Conservation (phyloP, 1,140 invertebrate species). For the Temnothorax curvispinosus region DNA sequence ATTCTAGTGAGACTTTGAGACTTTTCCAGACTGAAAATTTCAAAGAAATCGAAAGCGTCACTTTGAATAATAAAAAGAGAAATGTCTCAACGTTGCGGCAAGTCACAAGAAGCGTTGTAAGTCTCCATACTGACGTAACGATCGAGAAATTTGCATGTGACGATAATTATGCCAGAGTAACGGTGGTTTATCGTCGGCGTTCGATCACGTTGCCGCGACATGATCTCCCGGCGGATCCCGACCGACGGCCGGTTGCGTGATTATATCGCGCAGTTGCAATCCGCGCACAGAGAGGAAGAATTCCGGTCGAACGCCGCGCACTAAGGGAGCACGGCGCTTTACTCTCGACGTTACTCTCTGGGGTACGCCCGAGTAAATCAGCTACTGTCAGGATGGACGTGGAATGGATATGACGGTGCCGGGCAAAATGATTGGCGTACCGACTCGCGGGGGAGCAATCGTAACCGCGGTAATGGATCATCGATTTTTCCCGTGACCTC, state of each 20-base stretch:
- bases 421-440: slow-evolving; percentile 66
- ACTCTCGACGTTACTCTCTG: neutral
- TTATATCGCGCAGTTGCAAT: slow-evolving; percentile 30
- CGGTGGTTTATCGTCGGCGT: neutral
- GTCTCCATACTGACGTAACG: neutral
- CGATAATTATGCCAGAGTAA: slow-evolving; percentile 20
- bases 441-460: slow-evolving; percentile 56
- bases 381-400: slow-evolving; percentile 47
- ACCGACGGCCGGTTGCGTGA: neutral
- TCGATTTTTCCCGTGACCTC: slow-evolving; percentile 66
- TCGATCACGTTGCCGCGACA: slow-evolving; percentile 36
- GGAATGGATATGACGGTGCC: slow-evolving; percentile 59
- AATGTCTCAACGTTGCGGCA: no score
- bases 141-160: neutral
- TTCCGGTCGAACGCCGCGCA: slow-evolving; percentile 25
- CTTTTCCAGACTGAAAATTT: neutral
- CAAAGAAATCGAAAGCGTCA: neutral
- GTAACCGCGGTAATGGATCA: slow-evolving; percentile 62
- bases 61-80: neutral
- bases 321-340: slow-evolving; percentile 20
- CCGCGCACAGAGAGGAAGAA: slow-evolving; percentile 46
- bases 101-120: neutral
- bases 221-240: slow-evolving; percentile 17
- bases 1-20: neutral
- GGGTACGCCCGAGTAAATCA: slow-evolving; percentile 64